Percentiles rank a stretch among this genome's conserved stretches.
These are phyloP conservation scores for Brachionus koreanus DNA, from an alignment of 1,140 invertebrate genomes.

Conservation along the genomic window DNA sequence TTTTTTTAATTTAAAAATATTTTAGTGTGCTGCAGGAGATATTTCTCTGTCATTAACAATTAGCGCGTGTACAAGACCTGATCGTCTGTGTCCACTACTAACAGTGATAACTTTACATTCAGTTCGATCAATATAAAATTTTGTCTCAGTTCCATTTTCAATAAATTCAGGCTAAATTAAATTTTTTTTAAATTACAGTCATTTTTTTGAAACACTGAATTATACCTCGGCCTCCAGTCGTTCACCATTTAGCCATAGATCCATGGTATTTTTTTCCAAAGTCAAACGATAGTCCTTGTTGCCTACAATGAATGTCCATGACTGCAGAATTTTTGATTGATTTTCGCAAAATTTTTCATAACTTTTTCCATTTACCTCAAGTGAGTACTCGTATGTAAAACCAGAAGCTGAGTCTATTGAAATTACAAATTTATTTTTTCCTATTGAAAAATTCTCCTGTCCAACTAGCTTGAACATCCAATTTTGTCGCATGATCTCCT, in stretches of 20 bases:
- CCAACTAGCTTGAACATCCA: conserved; percentile 87
- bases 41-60: conserved; percentile 42
- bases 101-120: background rate
- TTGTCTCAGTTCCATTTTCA: conserved; percentile 39
- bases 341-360: conserved; percentile 73
- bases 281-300: conserved; percentile 63
- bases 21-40: background rate
- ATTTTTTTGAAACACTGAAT: conserved; percentile 41
- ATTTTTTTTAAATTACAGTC: background rate
- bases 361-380: conserved; percentile 66
- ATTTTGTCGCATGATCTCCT: conserved; percentile 72
- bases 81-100: conserved; percentile 19
- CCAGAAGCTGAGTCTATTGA: conserved; percentile 71
- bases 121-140: background rate
- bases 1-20: background rate
- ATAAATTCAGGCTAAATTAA: conserved; percentile 43
- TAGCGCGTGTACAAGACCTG: conserved; percentile 38
- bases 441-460: conserved; percentile 64
- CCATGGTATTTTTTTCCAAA: conserved; percentile 73
- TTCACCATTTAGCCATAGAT: conserved; percentile 73
- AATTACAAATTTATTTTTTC: conserved; percentile 61
- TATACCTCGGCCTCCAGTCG: conserved; percentile 66
- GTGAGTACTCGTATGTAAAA: conserved; percentile 73
- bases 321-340: conserved; percentile 67
- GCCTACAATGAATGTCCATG: conserved; percentile 62